Conservation (phyloP, 1,140 invertebrate genomes). For the Goniozus legneri region DNA sequence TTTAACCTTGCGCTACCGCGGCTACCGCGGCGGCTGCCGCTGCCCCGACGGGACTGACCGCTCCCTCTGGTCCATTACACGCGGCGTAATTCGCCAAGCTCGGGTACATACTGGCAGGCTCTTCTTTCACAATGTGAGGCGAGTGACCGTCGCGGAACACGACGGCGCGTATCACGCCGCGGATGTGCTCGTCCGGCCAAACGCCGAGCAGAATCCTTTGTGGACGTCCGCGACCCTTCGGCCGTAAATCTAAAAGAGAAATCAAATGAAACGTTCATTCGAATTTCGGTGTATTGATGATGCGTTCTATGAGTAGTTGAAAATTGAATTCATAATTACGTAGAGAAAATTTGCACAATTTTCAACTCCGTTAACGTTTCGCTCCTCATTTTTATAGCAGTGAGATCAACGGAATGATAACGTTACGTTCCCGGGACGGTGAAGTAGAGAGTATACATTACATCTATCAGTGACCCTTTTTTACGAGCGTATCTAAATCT, state of each 20-base stretch:
- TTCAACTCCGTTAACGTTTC: too few species aligned
- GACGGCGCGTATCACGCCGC: constrained; percentile 84
- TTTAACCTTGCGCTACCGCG: constrained; percentile 63
- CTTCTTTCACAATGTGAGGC: constrained; percentile 71
- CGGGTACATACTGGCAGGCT: constrained; percentile 58
- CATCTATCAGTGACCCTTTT: too few species aligned
- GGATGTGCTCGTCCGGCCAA: constrained; percentile 89
- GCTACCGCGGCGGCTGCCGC: constrained; percentile 68
- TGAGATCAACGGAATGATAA: too few species aligned
- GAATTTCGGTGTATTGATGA: too few species aligned
- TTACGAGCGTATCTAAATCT: constrained; percentile 45
- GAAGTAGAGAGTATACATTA: too few species aligned
- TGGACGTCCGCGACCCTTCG: constrained; percentile 83
- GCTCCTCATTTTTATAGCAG: too few species aligned
- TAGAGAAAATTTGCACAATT: too few species aligned
- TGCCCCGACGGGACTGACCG: constrained; percentile 62
- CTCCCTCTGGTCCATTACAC: constrained; percentile 61
- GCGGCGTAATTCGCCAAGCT: constrained; percentile 56
- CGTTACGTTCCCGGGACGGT: too few species aligned
- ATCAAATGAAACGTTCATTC: too few species aligned
- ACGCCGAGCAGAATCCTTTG: constrained; percentile 85
- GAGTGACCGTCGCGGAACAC: constrained; percentile 79
- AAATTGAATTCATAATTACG: too few species aligned
- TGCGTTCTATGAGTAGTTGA: too few species aligned
- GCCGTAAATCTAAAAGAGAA: constrained; percentile 81